Evolutionary conservation across 1,140 invertebrate genomes (phyloP).

Genomic region (Littorina saxatilis): DNA sequence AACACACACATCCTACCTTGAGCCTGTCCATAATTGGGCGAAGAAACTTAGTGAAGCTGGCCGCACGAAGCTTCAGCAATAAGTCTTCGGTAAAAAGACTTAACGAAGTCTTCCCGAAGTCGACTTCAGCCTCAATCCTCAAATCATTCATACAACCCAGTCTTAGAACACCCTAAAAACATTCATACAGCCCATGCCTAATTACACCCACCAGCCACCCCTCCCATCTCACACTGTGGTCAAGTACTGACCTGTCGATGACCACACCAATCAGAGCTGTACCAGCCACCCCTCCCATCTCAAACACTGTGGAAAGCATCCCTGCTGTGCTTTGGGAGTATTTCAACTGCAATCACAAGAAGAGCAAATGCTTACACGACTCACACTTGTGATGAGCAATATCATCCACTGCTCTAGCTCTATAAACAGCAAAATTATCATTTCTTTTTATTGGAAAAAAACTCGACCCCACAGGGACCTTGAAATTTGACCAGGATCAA

Average conservation of each 20-base stretch:
- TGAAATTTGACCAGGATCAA: too few species aligned
- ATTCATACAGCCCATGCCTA: not conserved
- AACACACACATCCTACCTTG: not conserved
- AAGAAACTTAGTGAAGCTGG: too few species aligned
- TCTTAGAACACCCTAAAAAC: not conserved
- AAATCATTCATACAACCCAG: not conserved
- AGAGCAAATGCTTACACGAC: too few species aligned
- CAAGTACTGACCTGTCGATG: constrained; percentile 69
- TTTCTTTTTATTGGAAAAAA: not conserved
- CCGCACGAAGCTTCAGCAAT: too few species aligned
- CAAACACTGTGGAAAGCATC: constrained; percentile 78
- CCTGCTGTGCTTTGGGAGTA: constrained; percentile 76
- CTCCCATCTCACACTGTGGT: not conserved
- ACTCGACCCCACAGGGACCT: not conserved
- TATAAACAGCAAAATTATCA: too few species aligned
- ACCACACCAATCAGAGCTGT: constrained; percentile 76
- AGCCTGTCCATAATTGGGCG: too few species aligned
- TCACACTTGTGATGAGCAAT: too few species aligned
- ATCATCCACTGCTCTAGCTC: too few species aligned
- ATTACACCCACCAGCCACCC: not conserved
- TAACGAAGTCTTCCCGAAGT: too few species aligned
- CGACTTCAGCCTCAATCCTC: constrained; percentile 43
- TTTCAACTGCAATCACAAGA: constrained; percentile 65
- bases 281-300: constrained; percentile 78
- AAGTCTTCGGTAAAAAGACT: too few species aligned